Percentiles rank a stretch among this genome's conserved stretches.
These are phyloP conservation scores for Copsychus sechellarum DNA, from an alignment of 2,113 vertebrate species.

Conservation along the genomic window DNA sequence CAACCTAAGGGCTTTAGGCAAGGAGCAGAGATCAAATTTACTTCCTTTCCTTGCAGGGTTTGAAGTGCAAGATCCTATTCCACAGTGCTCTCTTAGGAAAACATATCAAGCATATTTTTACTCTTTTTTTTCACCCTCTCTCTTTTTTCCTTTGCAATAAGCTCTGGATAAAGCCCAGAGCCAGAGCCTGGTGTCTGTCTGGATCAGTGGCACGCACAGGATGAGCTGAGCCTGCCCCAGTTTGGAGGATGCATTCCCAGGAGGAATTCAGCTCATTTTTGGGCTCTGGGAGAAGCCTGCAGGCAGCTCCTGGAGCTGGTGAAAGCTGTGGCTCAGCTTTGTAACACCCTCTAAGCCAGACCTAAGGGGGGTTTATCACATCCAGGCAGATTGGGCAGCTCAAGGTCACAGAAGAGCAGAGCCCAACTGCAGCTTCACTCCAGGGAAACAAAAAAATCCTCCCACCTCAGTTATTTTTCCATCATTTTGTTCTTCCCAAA, in stretches of 20 bases:
- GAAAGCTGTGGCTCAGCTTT: background rate
- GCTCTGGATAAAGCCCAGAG: background rate
- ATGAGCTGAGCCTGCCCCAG: background rate
- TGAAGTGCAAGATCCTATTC: background rate
- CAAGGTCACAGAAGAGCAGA: background rate
- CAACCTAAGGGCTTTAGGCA: background rate
- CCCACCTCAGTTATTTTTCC: background rate
- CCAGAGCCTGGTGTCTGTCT: background rate
- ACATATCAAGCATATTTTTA: background rate
- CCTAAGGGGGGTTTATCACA: background rate
- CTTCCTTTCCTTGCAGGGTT: background rate
- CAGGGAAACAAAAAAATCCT: background rate
- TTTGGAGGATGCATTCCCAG: background rate
- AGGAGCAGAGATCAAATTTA: constrained; percentile 2
- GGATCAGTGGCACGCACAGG: background rate
- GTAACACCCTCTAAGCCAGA: background rate
- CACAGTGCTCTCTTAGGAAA: background rate
- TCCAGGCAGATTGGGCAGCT: background rate
- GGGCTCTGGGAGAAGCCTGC: background rate
- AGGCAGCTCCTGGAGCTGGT: background rate
- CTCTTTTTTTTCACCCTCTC: accelerated
- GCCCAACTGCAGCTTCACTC: background rate
- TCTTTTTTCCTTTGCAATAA: background rate
- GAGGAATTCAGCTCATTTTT: background rate
- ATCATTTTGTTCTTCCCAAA: background rate